phyloP scores from a whole-genome alignment of 1,140 invertebrate species.

The Drosophila erecta region DNA sequence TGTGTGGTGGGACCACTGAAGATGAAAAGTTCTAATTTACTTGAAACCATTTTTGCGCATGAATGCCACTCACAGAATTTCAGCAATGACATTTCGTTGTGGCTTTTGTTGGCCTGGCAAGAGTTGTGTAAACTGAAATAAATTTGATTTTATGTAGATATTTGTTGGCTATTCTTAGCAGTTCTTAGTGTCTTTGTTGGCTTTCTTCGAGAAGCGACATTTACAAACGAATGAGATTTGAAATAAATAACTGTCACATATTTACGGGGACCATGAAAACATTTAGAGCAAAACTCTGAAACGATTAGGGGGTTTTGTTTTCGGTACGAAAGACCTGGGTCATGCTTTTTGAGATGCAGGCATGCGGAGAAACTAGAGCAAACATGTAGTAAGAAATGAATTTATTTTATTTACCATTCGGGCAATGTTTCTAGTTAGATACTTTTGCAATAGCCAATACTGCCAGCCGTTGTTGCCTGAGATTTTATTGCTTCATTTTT shows the following conservation, averaged over 20 bases:
- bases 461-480: neutral
- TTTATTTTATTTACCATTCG: neutral
- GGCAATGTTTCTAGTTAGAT: neutral
- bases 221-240: slow-evolving; percentile 28
- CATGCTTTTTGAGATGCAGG: slow-evolving; percentile 23
- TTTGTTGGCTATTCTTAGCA: slow-evolving; percentile 57
- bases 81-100: slow-evolving; percentile 22
- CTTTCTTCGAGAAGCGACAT: slow-evolving; percentile 40
- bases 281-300: slow-evolving; percentile 26
- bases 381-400: slow-evolving; percentile 6
- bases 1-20: neutral
- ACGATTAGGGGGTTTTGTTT: neutral
- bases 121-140: slow-evolving; percentile 17
- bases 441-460: neutral
- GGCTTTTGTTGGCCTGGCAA: slow-evolving; percentile 11
- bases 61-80: slow-evolving; percentile 1
- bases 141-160: slow-evolving; percentile 60
- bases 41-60: slow-evolving; percentile 12
- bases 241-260: slow-evolving; percentile 58
- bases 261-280: slow-evolving; percentile 40
- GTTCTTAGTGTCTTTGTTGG: slow-evolving; percentile 25
- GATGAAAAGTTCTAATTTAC: slow-evolving; percentile 42
- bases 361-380: slow-evolving; percentile 32
- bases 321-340: neutral
- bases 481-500: slow-evolving; percentile 47